Conservation (phyloP, 1,140 invertebrate genomes). For the Diplogasteroides magnus region DNA sequence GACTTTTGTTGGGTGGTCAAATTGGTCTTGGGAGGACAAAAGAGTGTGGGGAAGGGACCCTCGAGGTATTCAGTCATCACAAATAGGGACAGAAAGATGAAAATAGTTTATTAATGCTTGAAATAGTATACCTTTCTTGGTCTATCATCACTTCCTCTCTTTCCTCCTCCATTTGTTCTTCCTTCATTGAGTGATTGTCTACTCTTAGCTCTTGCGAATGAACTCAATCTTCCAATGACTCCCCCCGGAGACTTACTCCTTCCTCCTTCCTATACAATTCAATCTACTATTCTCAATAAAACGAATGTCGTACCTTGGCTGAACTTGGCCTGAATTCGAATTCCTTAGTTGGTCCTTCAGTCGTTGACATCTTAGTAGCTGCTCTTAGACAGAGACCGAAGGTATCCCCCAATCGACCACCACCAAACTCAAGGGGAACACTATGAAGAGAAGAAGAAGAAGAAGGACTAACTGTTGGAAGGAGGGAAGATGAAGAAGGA, state of each 20-base stretch:
- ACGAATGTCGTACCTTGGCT: slow-evolving; percentile 14
- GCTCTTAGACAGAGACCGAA: slow-evolving; percentile 1
- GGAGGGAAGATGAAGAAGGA: no score
- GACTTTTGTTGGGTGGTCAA: no score
- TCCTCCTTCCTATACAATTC: slow-evolving; percentile 17
- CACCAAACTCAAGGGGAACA: slow-evolving; percentile 3
- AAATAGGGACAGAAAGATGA: no score
- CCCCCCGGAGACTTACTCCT: slow-evolving; percentile 50
- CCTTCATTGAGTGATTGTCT: slow-evolving; percentile 45
- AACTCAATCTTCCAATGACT: slow-evolving; percentile 48
- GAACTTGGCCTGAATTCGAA: slow-evolving; percentile 42
- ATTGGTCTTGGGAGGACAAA: no score
- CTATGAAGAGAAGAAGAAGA: background rate
- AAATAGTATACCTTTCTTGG: slow-evolving; percentile 22
- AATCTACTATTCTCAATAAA: no score
- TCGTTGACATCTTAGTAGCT: slow-evolving; percentile 12
- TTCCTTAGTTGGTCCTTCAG: slow-evolving; percentile 16
- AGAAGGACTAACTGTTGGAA: no score
- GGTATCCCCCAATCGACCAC: slow-evolving; percentile 8
- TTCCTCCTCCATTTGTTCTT: slow-evolving; percentile 34
- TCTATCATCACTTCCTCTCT: slow-evolving; percentile 36
- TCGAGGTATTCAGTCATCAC: no score
- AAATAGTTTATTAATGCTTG: no score
- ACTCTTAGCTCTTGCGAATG: slow-evolving; percentile 49
- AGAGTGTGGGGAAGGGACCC: no score